Percentiles rank a stretch among this genome's conserved stretches.
Evolutionary conservation across 2,888 invertebrate genomes (phyloP).

Genomic region (Laspeyria flexula): DNA sequence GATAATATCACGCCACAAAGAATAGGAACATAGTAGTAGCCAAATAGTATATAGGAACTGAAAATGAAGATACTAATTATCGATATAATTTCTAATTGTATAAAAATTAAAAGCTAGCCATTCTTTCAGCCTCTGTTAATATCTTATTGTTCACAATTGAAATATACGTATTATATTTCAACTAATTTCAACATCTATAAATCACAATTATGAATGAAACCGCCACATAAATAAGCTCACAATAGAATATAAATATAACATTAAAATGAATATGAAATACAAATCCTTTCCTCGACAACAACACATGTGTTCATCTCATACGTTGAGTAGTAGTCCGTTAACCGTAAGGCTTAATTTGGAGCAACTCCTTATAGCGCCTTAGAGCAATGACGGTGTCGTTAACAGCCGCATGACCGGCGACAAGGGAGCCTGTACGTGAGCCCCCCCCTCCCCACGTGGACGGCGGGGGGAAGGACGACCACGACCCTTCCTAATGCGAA

Average conservation of each 20-base stretch:
- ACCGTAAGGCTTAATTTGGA: conserved; percentile 21
- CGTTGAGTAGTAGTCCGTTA: neutral
- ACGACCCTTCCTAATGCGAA: conserved; percentile 58
- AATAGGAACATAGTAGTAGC: too few relatives aligned
- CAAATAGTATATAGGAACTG: too few relatives aligned
- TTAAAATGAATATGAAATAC: neutral
- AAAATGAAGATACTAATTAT: too few relatives aligned
- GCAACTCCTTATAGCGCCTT: conserved; percentile 22
- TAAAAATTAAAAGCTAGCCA: too few relatives aligned
- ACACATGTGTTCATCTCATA: neutral
- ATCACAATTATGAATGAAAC: neutral
- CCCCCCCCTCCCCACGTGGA: conserved; percentile 12
- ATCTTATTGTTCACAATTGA: too few relatives aligned
- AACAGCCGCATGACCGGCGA: conserved; percentile 44
- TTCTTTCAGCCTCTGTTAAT: too few relatives aligned
- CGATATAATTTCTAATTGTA: too few relatives aligned
- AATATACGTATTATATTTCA: neutral
- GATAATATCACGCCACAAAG: too few relatives aligned
- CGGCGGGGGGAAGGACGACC: conserved; percentile 8
- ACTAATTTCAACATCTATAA: neutral
- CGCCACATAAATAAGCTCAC: neutral
- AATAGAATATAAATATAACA: neutral
- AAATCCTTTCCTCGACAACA: neutral
- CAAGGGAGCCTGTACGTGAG: conserved; percentile 35
- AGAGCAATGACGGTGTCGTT: conserved; percentile 12